Evolutionary conservation across 2,888 invertebrate species (phyloP), one percentile per base, ranked within the genome.

Genomic region (Ornithoptera priamus): DNA sequence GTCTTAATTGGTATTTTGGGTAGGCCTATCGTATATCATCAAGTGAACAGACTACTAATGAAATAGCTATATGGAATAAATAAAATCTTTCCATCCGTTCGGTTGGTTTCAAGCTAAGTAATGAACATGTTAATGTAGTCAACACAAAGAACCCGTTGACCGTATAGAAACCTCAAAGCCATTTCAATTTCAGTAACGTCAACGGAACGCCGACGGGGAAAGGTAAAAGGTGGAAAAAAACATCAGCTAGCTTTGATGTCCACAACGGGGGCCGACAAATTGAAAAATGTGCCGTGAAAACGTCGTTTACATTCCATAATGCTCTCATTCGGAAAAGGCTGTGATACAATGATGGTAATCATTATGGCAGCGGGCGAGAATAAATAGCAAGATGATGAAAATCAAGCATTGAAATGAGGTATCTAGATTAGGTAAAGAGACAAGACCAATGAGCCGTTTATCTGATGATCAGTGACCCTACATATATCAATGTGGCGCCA

Each of bases 171-270:
- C 42, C 58, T 30, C 68, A 58, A 62, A 36, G 68, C 58, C 59
- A 36, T 59, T 63, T 63, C 62, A 68, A 68, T 68, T 68, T 50
- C 62, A 63, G 68, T 36, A 17, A 56, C 22, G 62, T 20, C n/a
- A 62, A 62, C 62, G 50, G 15, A 30, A 36, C 30, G 30, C 59
- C 36, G 20, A 20, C 63, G n/a, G 15, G 46, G 15, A 22, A 17
- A 63, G 68, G 57, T 68, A 53, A 68, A 68, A 68, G 68, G 68
- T 58, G 63, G 58, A 68, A 63, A 68, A 30, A 68, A 42, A 63
- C 17, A 42, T 62, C 22, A 59, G 18, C 10, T 17, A 42, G 62
- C 62, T 68, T 68, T 68, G 58, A 68, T 62, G 62, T 68, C 42
- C 57, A 56, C 12, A 62, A 39, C 67, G 39, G 56, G 67, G 57